A percentile compares a stretch with the other conserved stretches of the same genome.
phyloP scores from a whole-genome alignment of 2,797 vertebrate genomes.

The Sebastes steindachneri region DNA sequence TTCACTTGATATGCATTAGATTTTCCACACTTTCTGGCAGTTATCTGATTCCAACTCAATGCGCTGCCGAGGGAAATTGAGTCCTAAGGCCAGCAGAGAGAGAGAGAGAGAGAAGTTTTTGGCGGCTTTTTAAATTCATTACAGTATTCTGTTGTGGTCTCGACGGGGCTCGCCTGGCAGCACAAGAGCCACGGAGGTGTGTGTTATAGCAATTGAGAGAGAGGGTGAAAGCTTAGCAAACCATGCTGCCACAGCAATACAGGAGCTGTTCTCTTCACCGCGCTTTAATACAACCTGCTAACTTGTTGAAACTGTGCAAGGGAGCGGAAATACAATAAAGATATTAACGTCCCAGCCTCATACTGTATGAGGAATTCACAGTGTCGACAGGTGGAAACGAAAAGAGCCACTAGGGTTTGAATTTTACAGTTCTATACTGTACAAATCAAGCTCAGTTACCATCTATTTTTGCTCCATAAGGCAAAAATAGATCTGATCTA shows the following conservation, averaged over 20 bases:
- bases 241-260: slow-evolving; percentile 24
- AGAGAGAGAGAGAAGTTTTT: slow-evolving; percentile 37
- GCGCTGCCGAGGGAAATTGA: slow-evolving; percentile 69
- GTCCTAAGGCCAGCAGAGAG: slow-evolving; percentile 60
- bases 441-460: background rate
- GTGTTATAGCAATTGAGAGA: slow-evolving; percentile 33
- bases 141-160: slow-evolving; percentile 58
- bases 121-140: slow-evolving; percentile 69
- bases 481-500: too few relatives aligned
- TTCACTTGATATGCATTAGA: slow-evolving; percentile 80
- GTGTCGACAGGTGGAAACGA: background rate
- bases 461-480: background rate
- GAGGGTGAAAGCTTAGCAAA: slow-evolving; percentile 11
- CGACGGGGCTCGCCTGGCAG: slow-evolving; percentile 41
- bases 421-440: background rate
- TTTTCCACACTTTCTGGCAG: slow-evolving; percentile 72
- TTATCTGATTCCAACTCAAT: slow-evolving; percentile 78
- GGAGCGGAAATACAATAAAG: background rate
- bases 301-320: slow-evolving; percentile 16
- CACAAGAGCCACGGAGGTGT: slow-evolving; percentile 43
- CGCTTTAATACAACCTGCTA: slow-evolving; percentile 21
- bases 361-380: background rate
- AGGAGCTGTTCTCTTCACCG: background rate
- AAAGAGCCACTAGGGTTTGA: background rate
- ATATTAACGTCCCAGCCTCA: background rate